These are phyloP conservation scores for Catalaphyllia jardinei DNA, from an alignment of 64 coral and sea anemone genomes.

Conservation along the genomic window DNA sequence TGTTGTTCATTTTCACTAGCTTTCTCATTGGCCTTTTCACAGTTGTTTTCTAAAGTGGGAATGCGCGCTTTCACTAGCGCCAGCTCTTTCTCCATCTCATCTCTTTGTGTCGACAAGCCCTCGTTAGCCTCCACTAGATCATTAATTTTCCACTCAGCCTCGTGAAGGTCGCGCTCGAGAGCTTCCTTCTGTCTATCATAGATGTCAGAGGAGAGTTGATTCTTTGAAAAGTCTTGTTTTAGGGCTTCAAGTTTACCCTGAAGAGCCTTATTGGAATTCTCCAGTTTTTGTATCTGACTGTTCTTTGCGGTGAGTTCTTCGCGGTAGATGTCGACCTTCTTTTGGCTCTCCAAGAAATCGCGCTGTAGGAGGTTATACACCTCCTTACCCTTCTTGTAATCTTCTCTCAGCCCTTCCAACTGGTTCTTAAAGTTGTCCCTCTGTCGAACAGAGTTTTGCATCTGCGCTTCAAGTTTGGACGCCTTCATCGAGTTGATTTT, in stretches of 20 bases:
- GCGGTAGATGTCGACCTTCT: conserved; percentile 73
- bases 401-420: conserved; percentile 75
- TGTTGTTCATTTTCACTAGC: conserved; percentile 76
- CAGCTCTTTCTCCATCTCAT: conserved; percentile 83
- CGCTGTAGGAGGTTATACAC: conserved; percentile 71
- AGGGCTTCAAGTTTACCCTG: conserved; percentile 72
- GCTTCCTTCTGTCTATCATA: conserved; percentile 69
- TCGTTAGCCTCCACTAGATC: conserved; percentile 79
- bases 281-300: conserved; percentile 69
- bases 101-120: conserved; percentile 45
- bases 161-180: conserved; percentile 61
- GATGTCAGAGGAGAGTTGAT: conserved; percentile 80
- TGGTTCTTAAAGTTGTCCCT: conserved; percentile 80
- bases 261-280: conserved; percentile 76
- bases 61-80: conserved; percentile 59
- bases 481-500: conserved; percentile 76
- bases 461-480: conserved; percentile 82
- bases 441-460: conserved; percentile 77
- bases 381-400: conserved; percentile 76
- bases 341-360: conserved; percentile 80
- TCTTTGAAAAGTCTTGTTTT: conserved; percentile 77
- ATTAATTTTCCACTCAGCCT: conserved; percentile 69
- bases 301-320: conserved; percentile 71
- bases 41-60: conserved; percentile 62
- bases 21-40: conserved; percentile 75